Percentiles rank a stretch among this genome's conserved stretches.
These are phyloP conservation scores for Platysternon megacephalum DNA, from an alignment of 2,113 vertebrate species.

Conservation along the genomic window DNA sequence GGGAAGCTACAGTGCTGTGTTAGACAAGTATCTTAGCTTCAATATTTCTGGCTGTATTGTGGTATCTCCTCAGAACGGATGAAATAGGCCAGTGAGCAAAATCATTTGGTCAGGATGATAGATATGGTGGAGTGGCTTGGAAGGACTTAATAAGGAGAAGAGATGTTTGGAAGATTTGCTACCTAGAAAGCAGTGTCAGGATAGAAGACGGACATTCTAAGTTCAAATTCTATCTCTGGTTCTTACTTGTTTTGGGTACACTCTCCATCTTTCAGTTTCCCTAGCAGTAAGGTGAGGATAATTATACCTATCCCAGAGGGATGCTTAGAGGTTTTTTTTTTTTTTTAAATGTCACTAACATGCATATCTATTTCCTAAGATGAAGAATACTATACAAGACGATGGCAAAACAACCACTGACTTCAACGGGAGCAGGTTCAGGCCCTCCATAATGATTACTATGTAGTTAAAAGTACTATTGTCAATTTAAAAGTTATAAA, in stretches of 20 bases:
- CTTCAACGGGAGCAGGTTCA: background rate
- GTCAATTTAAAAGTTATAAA: background rate
- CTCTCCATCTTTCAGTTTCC: rapidly evolving
- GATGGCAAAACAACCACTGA: background rate
- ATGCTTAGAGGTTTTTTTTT: too few species aligned
- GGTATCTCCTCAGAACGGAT: background rate
- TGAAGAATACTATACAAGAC: background rate
- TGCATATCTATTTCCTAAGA: background rate
- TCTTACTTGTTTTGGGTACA: background rate
- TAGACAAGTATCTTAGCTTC: background rate
- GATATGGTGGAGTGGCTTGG: background rate
- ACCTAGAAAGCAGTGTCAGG: background rate
- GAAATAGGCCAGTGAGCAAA: background rate
- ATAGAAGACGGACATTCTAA: rapidly evolving
- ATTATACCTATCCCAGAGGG: too few species aligned
- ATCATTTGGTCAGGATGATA: background rate
- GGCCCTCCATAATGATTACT: background rate
- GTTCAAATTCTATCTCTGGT: background rate
- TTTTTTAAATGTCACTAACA: too few species aligned
- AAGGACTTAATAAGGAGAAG: background rate
- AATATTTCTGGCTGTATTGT: background rate
- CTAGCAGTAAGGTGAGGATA: background rate
- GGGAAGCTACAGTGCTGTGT: background rate
- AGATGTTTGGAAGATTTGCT: background rate
- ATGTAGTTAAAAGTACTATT: background rate